Evolutionary conservation across 2,797 vertebrate genomes (phyloP), one percentile per base, ranked within the genome.

Genomic region (Aselliscus stoliczkanus): DNA sequence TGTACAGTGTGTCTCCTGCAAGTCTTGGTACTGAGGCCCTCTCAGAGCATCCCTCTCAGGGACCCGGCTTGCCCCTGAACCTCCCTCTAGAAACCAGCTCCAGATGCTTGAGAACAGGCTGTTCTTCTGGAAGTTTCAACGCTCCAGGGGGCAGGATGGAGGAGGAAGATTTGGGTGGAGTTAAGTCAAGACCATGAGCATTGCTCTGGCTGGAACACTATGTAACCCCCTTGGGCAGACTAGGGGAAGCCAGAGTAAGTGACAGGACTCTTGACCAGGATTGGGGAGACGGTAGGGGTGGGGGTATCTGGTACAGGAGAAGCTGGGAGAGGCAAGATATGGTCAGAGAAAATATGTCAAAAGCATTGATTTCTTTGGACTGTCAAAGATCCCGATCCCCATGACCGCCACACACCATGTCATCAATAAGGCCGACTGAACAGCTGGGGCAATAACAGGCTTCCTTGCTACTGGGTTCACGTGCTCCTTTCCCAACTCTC

Each of bases 21-120:
- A 39, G 56, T 54, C 79, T n/a, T 37, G 44, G 80, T 86, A 42
- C 37, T 0, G 2, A 84, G 58, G 50, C 90, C 69, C 67, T 90
- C 84, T 88, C 39, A 2, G 44, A 95, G 77, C 88, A 88, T 67
- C 94, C 88, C 56, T 93, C 84, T 94, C 44, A 15, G 65, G 93
- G 95, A 95, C 92, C 96, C 77, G 42, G 77, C 90, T 96, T 93
- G 73, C 92, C 95, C 95, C 91, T 86, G 95, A 97, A 79, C 91
- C 88, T 95, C 95, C 95, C 91, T 96, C 95, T 52, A 97, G 95
- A 96, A 97, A 97, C 90, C 58, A 97, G 82, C 86, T 96, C 95
- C 97, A 97, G 96, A 97, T 97, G 97, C 96, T 58, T 20, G 67
- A 95, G 97, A 97, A 97, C 97, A 97, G 70, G 56, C 93, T 97